Conservation (phyloP, 2,113 vertebrate species). For the Pogonocichla stellata region DNA sequence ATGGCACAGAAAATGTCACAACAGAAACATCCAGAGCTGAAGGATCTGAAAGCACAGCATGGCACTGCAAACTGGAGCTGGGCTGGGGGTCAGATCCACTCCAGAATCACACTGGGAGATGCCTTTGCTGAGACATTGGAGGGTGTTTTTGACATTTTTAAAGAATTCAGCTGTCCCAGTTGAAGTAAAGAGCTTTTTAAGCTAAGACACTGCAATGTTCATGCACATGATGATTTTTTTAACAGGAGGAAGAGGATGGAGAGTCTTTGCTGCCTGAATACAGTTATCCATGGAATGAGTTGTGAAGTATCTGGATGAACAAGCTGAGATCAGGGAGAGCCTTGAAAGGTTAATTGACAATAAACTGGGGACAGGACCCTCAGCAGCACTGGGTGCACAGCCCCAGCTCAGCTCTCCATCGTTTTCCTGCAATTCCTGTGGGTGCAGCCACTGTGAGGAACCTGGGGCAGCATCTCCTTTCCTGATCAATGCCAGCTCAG, state of each 20-base stretch:
- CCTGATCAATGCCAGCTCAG: background rate
- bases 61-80: background rate
- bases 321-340: background rate
- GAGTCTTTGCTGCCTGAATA: background rate
- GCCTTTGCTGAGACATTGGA: background rate
- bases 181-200: background rate
- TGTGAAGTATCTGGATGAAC: background rate
- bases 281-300: fast-evolving
- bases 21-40: background rate
- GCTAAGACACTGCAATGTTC: background rate
- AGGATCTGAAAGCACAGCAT: background rate
- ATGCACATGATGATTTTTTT: background rate
- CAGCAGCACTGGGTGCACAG: background rate
- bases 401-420: background rate
- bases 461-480: background rate
- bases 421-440: background rate
- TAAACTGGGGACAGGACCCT: too few species aligned
- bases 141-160: background rate
- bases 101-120: background rate
- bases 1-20: background rate
- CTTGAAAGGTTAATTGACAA: background rate
- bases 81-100: background rate
- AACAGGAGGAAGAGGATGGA: background rate
- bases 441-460: background rate
- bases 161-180: background rate